These are phyloP conservation scores for Prionace glauca DNA, from an alignment of 2,797 vertebrate genomes.

Conservation along the genomic window DNA sequence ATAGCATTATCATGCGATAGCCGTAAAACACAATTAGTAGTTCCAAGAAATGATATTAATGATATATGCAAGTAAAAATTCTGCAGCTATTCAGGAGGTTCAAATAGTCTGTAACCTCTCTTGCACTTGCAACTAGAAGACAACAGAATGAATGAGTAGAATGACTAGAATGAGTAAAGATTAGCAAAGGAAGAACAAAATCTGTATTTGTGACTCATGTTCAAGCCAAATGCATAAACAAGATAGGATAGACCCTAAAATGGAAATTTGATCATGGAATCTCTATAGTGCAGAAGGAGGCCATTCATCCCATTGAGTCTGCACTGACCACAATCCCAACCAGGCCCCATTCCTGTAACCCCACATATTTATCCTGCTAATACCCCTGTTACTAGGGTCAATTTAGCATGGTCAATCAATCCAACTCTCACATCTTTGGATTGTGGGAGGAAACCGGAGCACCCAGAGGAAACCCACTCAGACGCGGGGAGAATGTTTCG, in stretches of 20 bases:
- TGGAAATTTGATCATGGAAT: background rate
- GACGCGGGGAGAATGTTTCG: too few relatives aligned
- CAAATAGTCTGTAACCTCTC: background rate
- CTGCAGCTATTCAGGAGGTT: background rate
- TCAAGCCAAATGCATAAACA: background rate
- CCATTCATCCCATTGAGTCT: too few relatives aligned
- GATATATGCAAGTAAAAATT: background rate
- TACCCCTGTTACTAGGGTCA: too few relatives aligned
- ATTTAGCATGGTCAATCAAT: too few relatives aligned
- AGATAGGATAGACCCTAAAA: background rate
- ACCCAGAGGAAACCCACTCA: too few relatives aligned
- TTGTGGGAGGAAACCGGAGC: too few relatives aligned
- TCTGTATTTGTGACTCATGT: background rate
- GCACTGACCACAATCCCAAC: too few relatives aligned
- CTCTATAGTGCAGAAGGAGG: too few relatives aligned
- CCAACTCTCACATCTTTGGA: too few relatives aligned
- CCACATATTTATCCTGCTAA: too few relatives aligned
- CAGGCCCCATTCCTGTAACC: too few relatives aligned
- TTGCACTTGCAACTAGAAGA: background rate
- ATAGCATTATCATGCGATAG: background rate
- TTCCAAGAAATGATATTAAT: background rate
- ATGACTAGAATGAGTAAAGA: background rate
- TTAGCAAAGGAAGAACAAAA: background rate
- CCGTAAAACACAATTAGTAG: background rate
- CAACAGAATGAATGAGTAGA: background rate